Evolutionary conservation across 2,113 vertebrate species (phyloP).

Genomic region (Myxocyprinus asiaticus): DNA sequence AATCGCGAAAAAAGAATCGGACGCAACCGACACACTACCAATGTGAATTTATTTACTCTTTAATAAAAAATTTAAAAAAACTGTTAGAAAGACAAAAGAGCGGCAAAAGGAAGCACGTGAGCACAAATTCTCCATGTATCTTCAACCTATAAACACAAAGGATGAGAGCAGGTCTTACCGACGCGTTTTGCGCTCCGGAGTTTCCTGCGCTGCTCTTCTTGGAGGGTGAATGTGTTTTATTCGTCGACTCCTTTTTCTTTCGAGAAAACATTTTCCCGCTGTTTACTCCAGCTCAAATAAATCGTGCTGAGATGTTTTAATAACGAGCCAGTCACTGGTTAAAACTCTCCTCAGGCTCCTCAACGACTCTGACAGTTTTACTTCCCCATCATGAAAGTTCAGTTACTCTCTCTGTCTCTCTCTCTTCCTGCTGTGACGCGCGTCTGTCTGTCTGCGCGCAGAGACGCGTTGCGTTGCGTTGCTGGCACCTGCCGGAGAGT

Average conservation of each 20-base stretch:
- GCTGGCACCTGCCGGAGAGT: slow-evolving; percentile 30
- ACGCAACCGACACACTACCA: too few species aligned
- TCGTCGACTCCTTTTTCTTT: slow-evolving; percentile 79
- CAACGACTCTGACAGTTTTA: slow-evolving; percentile 32
- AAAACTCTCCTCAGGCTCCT: not conserved
- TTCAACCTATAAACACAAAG: too few species aligned
- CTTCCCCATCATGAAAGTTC: slow-evolving; percentile 44
- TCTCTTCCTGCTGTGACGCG: slow-evolving; percentile 34
- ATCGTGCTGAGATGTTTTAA: not conserved
- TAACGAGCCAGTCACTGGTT: not conserved
- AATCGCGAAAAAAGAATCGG: too few species aligned
- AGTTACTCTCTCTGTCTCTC: slow-evolving; percentile 30
- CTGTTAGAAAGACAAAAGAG: too few species aligned
- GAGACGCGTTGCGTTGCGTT: not conserved
- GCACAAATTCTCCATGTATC: too few species aligned
- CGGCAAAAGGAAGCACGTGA: too few species aligned
- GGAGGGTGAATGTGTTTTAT: slow-evolving; percentile 84
- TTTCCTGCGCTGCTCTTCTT: slow-evolving; percentile 82
- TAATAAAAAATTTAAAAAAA: too few species aligned
- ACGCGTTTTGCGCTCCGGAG: slow-evolving; percentile 69
- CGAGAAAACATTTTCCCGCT: slow-evolving; percentile 79
- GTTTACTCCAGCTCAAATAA: not conserved
- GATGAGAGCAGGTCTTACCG: slow-evolving; percentile 71
- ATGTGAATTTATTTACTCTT: too few species aligned
- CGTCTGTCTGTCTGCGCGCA: not conserved